phyloP scores from a whole-genome alignment of 1,140 invertebrate genomes.

The Oncopeltus fasciatus region DNA sequence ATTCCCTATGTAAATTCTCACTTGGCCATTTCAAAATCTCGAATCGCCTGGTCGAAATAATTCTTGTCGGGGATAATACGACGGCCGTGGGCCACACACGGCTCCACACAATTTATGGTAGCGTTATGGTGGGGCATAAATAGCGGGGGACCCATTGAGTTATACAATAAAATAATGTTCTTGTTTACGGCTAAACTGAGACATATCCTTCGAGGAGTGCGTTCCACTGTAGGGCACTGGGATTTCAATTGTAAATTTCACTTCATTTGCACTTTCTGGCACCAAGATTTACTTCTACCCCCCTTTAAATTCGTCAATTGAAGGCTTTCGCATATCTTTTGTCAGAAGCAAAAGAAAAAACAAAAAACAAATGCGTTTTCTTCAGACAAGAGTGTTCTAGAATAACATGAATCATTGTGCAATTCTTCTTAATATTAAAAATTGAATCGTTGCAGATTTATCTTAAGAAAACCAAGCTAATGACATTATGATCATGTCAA shows the following conservation, averaged over 20 bases:
- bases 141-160: background rate
- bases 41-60: too few relatives aligned
- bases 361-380: background rate
- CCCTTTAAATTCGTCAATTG: background rate
- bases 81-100: background rate
- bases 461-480: too few relatives aligned
- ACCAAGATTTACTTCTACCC: background rate
- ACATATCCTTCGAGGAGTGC: background rate
- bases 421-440: too few relatives aligned
- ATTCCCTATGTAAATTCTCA: too few relatives aligned
- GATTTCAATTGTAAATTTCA: background rate
- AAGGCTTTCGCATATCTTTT: background rate
- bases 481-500: too few relatives aligned
- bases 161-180: background rate
- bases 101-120: background rate
- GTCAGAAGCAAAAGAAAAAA: background rate
- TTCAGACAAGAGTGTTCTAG: background rate
- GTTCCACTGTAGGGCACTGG: background rate
- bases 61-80: too few relatives aligned
- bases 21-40: too few relatives aligned
- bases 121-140: background rate
- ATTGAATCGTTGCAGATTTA: too few relatives aligned
- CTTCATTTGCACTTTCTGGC: background rate
- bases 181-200: background rate
- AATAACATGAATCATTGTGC: background rate